Conservation (phyloP, 2,797 vertebrate genomes). For the Gymnodraco acuticeps region DNA sequence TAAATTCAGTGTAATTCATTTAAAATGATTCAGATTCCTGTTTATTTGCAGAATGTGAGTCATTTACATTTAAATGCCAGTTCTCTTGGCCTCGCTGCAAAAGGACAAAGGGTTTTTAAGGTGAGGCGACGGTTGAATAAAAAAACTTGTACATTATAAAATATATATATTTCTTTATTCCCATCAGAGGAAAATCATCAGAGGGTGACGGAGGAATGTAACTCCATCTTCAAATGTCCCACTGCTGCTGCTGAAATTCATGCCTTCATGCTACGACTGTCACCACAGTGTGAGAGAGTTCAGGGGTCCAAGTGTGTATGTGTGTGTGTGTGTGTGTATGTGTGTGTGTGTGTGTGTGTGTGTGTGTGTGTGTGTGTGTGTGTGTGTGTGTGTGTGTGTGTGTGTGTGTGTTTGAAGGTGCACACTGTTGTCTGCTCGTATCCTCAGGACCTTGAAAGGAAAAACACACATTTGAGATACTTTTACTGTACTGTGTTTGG, state of each 20-base stretch:
- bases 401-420: constrained; percentile 34
- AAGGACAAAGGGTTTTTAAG: constrained; percentile 17
- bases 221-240: constrained; percentile 15
- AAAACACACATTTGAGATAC: not conserved
- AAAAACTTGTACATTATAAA: not conserved
- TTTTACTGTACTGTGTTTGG: too few relatives aligned
- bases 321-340: not conserved
- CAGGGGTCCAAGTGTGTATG: not conserved
- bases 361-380: not conserved
- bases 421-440: constrained; percentile 38
- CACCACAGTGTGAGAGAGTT: constrained; percentile 65
- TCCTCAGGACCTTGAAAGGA: constrained; percentile 55
- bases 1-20: not conserved
- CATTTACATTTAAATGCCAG: constrained; percentile 38
- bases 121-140: constrained; percentile 9
- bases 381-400: constrained; percentile 24
- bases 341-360: not conserved
- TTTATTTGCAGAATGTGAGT: constrained; percentile 1
- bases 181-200: constrained; percentile 12
- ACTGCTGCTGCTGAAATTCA: constrained; percentile 65
- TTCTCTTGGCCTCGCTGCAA: not conserved
- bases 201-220: constrained; percentile 23
- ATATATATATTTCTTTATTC: not conserved
- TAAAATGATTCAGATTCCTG: not conserved
- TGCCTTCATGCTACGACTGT: constrained; percentile 59